Evolutionary conservation across 2,888 invertebrate species (phyloP), one percentile per base, ranked within the genome.

Genomic region (Camponotus fellah): DNA sequence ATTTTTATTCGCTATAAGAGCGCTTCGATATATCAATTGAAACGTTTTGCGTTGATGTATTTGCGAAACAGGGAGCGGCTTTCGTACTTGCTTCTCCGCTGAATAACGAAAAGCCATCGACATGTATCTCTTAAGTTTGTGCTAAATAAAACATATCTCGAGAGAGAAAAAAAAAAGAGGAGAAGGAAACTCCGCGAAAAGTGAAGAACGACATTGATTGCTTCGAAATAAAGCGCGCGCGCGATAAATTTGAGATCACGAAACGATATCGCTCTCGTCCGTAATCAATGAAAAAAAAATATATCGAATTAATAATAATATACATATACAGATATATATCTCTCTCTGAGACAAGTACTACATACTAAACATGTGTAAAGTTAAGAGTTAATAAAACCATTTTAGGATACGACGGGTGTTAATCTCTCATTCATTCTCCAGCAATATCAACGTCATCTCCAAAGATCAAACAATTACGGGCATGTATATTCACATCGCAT

Each of bases 321-420:
- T 91, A 92, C 90, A 89, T 89, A 92, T 90, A 91, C 89, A 90
- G 87, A 90, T 89, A 87, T 92, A 90, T 91, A 17, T 17, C n/a
- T 53, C 8, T 53, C 53, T 91, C 84, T 90, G 86, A 90, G 93
- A 92, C 90, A 92, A 92, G 89, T 92, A 92, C 92, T 91, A 90
- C 92, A 93, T 93, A 92, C 92, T 92, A 92, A 92, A 92, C 91
- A 93, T 89, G 92, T 94, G 94, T 93, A 94, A 94, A 93, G 89
- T 92, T 94, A 93, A 93, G 92, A 93, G 91, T 92, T 92, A 94
- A 94, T 94, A 94, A 94, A 94, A 92, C 91, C 92, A 94, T 94
- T 94, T 94, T 93, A 93, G 92, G 92, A 90, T 93, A 93, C 9
- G 32, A 49, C 21, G 46, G 64, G 65, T 69, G n/a, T 14, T 65